Percentiles rank a stretch among this genome's conserved stretches.
phyloP scores from a whole-genome alignment of 2,888 invertebrate genomes.

The Andrena flavipes region DNA sequence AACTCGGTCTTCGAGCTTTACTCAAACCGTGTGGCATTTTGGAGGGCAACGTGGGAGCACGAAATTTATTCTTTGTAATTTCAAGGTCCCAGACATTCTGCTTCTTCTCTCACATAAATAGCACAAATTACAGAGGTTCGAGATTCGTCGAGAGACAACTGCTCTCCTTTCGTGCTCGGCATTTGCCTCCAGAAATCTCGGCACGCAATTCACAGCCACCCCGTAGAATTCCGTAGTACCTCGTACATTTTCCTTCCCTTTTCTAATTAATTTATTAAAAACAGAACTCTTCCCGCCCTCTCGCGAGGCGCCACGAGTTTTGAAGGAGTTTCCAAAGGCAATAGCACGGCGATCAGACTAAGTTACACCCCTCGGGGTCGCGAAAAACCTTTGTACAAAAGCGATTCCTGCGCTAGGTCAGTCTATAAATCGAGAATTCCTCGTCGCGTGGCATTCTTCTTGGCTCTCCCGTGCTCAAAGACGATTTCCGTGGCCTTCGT shows the following conservation, averaged over 20 bases:
- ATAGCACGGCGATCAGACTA: not conserved
- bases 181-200: too few species aligned
- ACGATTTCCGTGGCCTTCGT: not conserved
- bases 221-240: too few species aligned
- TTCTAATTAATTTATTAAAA: not conserved
- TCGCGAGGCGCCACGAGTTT: not conserved
- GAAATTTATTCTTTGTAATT: too few species aligned
- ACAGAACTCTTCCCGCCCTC: not conserved
- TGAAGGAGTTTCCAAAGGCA: not conserved
- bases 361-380: not conserved
- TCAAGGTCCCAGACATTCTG: too few species aligned
- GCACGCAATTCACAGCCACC: too few species aligned
- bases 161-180: too few species aligned
- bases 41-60: not conserved
- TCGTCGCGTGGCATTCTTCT: slow-evolving; percentile 35
- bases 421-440: slow-evolving; percentile 48
- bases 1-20: not conserved
- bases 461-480: not conserved
- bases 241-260: not conserved
- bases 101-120: too few species aligned
- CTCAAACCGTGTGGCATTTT: not conserved
- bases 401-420: slow-evolving; percentile 29
- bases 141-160: too few species aligned
- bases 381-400: slow-evolving; percentile 37
- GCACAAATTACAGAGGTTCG: too few species aligned